Percentiles rank a stretch among this genome's conserved stretches.
Conservation (phyloP, 2,888 invertebrate species). For the Spatulosminthurus flaviceps region DNA sequence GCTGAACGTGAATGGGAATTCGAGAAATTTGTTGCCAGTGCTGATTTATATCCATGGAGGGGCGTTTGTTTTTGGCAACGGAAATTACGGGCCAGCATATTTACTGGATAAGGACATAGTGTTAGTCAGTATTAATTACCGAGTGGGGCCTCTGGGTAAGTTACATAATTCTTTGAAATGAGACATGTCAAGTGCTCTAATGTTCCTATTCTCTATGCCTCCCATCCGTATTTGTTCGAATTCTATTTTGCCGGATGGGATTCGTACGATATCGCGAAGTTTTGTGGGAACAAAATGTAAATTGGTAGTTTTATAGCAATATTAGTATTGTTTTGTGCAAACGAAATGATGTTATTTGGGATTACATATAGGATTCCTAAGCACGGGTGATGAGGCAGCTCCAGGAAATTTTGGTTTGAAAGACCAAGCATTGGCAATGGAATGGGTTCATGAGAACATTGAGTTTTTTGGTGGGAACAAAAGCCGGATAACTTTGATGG, state of each 20-base stretch:
- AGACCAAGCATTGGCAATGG: constrained; percentile 81
- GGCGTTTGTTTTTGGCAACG: constrained; percentile 38
- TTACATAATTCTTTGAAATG: constrained; percentile 8
- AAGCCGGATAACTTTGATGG: constrained; percentile 73
- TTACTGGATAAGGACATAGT: constrained; percentile 42
- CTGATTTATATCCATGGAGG: constrained; percentile 36
- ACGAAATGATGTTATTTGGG: not conserved
- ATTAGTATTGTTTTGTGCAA: not conserved
- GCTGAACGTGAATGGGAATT: constrained; percentile 6
- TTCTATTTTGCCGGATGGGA: not conserved
- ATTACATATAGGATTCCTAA: constrained; percentile 36
- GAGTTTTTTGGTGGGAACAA: constrained; percentile 80
- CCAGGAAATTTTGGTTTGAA: constrained; percentile 84
- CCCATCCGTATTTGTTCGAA: not conserved
- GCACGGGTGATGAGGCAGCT: constrained; percentile 66
- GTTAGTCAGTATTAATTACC: constrained; percentile 43
- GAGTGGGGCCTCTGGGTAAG: constrained; percentile 47
- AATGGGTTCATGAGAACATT: constrained; percentile 81
- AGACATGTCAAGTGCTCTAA: not conserved
- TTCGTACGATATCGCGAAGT: not conserved
- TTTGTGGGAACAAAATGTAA: not conserved
- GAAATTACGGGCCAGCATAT: constrained; percentile 48
- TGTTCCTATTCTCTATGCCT: not conserved
- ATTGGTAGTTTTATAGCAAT: not conserved
- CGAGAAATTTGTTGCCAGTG: constrained; percentile 35